phyloP scores from a whole-genome alignment of 2,888 invertebrate genomes.

The Ptychoptera albimana region DNA sequence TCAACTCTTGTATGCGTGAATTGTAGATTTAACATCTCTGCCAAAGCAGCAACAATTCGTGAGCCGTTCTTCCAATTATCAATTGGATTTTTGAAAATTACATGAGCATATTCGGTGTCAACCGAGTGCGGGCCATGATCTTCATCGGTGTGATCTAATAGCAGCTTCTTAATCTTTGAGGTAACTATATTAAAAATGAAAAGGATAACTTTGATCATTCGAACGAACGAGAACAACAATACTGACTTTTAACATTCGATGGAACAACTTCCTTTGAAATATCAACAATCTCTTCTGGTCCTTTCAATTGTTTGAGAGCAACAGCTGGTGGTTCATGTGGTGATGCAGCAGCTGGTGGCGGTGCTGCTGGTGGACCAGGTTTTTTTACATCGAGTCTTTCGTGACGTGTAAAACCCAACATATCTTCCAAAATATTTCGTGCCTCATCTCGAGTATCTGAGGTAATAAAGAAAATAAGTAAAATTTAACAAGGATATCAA shows the following conservation, averaged over 20 bases:
- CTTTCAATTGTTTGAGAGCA: constrained; percentile 4
- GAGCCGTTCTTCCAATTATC: constrained; percentile 57
- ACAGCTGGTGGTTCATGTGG: constrained; percentile 10
- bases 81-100: constrained; percentile 56
- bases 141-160: constrained; percentile 28
- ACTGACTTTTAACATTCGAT: too few species aligned
- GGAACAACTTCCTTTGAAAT: too few species aligned
- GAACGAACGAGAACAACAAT: background rate
- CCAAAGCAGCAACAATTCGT: constrained; percentile 50
- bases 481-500: too few species aligned
- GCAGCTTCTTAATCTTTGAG: constrained; percentile 24
- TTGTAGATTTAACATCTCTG: constrained; percentile 43
- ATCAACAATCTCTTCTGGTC: constrained; percentile 7
- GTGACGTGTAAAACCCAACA: constrained; percentile 69
- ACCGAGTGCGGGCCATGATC: constrained; percentile 45
- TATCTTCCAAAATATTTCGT: constrained; percentile 42
- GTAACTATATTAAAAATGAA: constrained; percentile 8
- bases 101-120: constrained; percentile 64
- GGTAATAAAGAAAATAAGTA: background rate
- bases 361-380: constrained; percentile 63
- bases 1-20: constrained; percentile 37
- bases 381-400: constrained; percentile 88
- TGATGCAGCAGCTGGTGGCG: constrained; percentile 17
- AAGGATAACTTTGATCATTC: background rate
- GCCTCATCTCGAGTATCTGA: constrained; percentile 18